Evolutionary conservation across 2,888 invertebrate genomes (phyloP), one percentile per base, ranked within the genome.

Genomic region (Thymelicus sylvestris): DNA sequence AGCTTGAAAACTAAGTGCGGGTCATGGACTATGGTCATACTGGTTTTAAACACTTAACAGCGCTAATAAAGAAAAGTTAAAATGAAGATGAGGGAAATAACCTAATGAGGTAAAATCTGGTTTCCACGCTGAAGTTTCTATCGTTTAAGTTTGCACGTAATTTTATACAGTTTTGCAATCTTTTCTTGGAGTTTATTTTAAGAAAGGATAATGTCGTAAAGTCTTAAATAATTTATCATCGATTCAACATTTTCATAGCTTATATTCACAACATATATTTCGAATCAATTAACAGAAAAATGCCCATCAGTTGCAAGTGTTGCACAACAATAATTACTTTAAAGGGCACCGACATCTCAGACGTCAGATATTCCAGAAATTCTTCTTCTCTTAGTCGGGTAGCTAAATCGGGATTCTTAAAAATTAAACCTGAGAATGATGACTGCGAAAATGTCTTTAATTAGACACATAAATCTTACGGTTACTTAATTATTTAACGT

Each of bases 331-430:
- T 44, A 47, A 57, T 41, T n/a, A 0, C 47, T 41, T n/a, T 24
- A 8, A 24, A 6, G 66, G 60, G 47, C 60, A 67, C 60, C 44
- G 60, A 67, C 66, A 60, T 67, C 39, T 10, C 48, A 67, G 38
- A 60, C 57, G 66, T 60, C 60, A 67, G 60, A 57, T 66, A 60
- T 67, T 66, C 60, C 66, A 60, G 59, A 60, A 66, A 67, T 67
- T 67, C 60, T 39, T 60, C 6, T n/a, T 44, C n/a, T n/a, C n/a
- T n/a, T 44, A 63, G 47, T 57, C n/a, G 39, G 31, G 2, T 41
- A 48, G 38, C 66, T 67, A 48, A 67, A 39, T 67, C 48, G 66
- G 39, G 38, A 66, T 59, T 24, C 47, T 57, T 67, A 44, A 67
- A 67, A 48, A 67, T 67, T 67, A 41, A 24, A 60, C 60, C 3